Evolutionary conservation across 2,888 invertebrate species (phyloP).

Genomic region (Lithophane ornitopus): DNA sequence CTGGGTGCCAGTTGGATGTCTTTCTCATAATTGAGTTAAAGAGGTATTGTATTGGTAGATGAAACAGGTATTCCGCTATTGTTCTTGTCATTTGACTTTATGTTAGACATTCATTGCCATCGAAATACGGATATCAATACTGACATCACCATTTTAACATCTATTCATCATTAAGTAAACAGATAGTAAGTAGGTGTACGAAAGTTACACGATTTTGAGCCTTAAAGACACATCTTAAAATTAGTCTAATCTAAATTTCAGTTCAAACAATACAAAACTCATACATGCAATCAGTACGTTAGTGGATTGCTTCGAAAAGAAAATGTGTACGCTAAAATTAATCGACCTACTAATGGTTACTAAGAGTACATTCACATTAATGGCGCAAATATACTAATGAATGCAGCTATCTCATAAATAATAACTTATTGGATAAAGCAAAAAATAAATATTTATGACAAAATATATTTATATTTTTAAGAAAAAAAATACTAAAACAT

Average conservation of each 20-base stretch:
- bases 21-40: background rate
- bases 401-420: conserved; percentile 27
- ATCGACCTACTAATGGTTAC: conserved; percentile 49
- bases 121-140: background rate
- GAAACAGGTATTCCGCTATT: background rate
- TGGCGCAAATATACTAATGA: conserved; percentile 16
- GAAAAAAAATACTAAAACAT: conserved; percentile 2
- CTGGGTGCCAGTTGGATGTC: background rate
- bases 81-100: conserved; percentile 1
- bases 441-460: background rate
- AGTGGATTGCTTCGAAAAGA: conserved; percentile 58
- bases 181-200: background rate
- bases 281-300: conserved; percentile 66
- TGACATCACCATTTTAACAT: background rate
- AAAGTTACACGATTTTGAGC: conserved; percentile 7
- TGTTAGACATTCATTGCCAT: background rate
- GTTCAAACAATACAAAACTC: conserved; percentile 45
- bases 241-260: conserved; percentile 39
- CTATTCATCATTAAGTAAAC: conserved; percentile 3
- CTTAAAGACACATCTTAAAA: conserved; percentile 22
- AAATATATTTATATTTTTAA: background rate
- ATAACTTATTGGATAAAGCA: conserved; percentile 4
- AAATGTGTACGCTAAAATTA: conserved; percentile 59
- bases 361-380: conserved; percentile 32
- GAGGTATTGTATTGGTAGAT: conserved; percentile 1